Percentiles rank a stretch among this genome's conserved stretches.
phyloP scores from a whole-genome alignment of 2,113 vertebrate species.

The Barbus barbus region DNA sequence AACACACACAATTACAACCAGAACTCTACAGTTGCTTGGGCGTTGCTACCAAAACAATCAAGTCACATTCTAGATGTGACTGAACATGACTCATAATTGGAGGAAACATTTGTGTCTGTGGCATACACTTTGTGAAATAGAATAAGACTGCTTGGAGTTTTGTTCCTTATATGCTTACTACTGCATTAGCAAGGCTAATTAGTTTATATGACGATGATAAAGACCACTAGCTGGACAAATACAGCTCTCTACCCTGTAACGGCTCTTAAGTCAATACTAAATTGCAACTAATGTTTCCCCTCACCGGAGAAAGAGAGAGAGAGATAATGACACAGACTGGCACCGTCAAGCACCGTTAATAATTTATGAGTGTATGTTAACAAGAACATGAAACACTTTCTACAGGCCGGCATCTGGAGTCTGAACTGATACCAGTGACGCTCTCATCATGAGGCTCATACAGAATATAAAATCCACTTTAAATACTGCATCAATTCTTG shows the following conservation, averaged over 20 bases:
- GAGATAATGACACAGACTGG: not conserved
- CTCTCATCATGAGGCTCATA: not conserved
- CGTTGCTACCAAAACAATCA: too few species aligned
- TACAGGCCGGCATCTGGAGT: not conserved
- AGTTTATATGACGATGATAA: not conserved
- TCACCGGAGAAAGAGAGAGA: not conserved
- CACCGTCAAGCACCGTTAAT: too few species aligned
- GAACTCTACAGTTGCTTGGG: too few species aligned
- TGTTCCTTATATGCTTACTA: too few species aligned
- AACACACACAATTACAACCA: not conserved
- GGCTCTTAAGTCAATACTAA: too few species aligned
- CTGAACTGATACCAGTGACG: too few species aligned
- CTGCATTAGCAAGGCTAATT: too few species aligned
- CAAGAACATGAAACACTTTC: not conserved
- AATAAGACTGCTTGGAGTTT: not conserved
- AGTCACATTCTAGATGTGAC: not conserved
- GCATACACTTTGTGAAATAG: too few species aligned
- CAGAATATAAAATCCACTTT: too few species aligned
- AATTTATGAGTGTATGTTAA: not conserved
- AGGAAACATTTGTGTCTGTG: too few species aligned
- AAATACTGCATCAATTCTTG: too few species aligned
- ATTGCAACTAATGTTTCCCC: too few species aligned
- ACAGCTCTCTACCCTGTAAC: not conserved
- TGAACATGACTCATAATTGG: not conserved
- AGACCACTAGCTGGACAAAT: not conserved